Evolutionary conservation across 2,797 vertebrate genomes (phyloP).

Genomic region (Chromis chromis): DNA sequence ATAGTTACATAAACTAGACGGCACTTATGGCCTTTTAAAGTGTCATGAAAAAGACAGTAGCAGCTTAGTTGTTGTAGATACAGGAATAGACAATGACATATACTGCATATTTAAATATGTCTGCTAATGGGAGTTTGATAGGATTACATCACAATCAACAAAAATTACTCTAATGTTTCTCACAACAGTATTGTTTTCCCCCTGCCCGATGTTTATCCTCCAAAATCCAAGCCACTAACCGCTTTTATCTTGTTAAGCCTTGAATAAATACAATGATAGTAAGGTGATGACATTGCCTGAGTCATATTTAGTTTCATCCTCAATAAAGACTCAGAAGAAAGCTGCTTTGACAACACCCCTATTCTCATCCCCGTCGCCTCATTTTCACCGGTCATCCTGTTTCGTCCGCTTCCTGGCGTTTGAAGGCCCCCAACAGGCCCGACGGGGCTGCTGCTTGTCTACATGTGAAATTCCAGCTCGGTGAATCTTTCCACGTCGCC

Average conservation of each 20-base stretch:
- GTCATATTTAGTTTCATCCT: constrained; percentile 25
- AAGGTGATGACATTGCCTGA: neutral
- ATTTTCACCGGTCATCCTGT: constrained; percentile 33
- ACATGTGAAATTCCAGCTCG: constrained; percentile 72
- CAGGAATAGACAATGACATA: neutral
- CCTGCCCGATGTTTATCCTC: constrained; percentile 5
- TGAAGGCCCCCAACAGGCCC: constrained; percentile 44
- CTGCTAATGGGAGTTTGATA: too few relatives aligned
- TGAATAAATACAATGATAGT: constrained; percentile 15
- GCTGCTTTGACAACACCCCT: constrained; percentile 3
- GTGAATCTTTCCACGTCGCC: constrained; percentile 66
- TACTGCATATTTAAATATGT: too few relatives aligned
- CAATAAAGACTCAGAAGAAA: neutral
- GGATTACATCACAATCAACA: too few relatives aligned
- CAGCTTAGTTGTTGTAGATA: neutral
- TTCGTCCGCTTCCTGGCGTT: constrained; percentile 29
- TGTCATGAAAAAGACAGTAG: neutral
- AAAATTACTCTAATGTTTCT: neutral
- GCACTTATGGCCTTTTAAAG: neutral
- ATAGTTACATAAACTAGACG: neutral
- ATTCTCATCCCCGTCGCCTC: constrained; percentile 3
- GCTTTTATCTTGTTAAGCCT: neutral
- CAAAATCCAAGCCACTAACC: neutral
- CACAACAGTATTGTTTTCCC: neutral
- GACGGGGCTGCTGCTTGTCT: constrained; percentile 56